Conservation (phyloP, 1,140 invertebrate genomes). For the Apis laboriosa region DNA sequence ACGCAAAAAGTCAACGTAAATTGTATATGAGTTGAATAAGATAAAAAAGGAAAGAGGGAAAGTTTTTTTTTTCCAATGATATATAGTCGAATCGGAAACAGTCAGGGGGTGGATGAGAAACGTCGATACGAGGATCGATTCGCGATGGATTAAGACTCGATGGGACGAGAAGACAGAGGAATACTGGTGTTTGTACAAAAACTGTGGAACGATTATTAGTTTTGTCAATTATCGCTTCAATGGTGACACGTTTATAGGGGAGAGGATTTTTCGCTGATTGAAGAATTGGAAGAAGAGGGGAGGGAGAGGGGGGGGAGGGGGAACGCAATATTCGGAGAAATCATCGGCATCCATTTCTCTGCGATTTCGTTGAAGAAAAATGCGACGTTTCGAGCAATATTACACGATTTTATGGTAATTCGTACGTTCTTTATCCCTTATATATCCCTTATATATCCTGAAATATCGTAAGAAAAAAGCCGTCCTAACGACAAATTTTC, state of each 20-base stretch:
- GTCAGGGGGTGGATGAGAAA: neutral
- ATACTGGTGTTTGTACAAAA: neutral
- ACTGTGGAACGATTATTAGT: neutral
- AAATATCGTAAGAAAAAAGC: neutral
- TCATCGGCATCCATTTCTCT: conserved; percentile 4
- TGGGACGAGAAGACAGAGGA: neutral
- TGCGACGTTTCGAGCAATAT: conserved; percentile 40
- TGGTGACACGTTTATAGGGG: neutral
- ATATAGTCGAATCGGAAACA: neutral
- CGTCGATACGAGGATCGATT: neutral
- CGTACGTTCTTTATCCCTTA: neutral
- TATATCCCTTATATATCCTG: no score
- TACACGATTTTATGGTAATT: conserved; percentile 58
- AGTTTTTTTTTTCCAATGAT: no score
- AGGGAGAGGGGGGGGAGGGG: no score
- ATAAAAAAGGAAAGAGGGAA: no score
- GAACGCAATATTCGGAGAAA: neutral
- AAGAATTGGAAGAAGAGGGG: neutral
- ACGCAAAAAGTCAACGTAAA: no score
- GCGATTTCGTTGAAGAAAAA: conserved; percentile 23
- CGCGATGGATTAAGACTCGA: no score
- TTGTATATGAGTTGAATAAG: no score
- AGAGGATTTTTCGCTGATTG: no score
- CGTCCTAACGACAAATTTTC: neutral
- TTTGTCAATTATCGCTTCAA: neutral